Percentiles rank a stretch among this genome's conserved stretches.
phyloP scores from a whole-genome alignment of 2,113 vertebrate genomes.

The Nymphicus hollandicus region DNA sequence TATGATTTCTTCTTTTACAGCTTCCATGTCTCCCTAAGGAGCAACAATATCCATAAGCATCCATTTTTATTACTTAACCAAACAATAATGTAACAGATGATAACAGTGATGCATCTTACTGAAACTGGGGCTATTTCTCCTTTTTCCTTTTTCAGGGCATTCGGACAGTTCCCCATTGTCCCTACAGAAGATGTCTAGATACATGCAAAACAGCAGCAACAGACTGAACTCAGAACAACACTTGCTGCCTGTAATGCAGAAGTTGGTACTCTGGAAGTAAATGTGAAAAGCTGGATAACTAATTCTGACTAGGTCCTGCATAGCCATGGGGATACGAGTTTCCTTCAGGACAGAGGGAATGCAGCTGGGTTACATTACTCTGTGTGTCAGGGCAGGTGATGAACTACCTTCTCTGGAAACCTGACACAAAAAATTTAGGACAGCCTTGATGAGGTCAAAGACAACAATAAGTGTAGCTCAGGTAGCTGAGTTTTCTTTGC shows the following conservation, averaged over 20 bases:
- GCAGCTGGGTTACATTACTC: constrained; percentile 21
- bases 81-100: neutral
- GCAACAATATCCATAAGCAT: constrained; percentile 9
- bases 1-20: constrained; percentile 68
- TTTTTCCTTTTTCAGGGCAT: neutral
- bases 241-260: neutral
- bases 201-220: neutral
- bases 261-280: neutral
- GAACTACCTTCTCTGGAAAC: neutral
- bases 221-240: neutral
- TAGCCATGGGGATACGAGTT: neutral
- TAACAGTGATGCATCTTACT: constrained; percentile 22
- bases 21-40: constrained; percentile 67
- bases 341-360: constrained; percentile 17
- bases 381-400: constrained; percentile 13
- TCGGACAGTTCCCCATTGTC: constrained; percentile 47
- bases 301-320: neutral
- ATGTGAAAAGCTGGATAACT: neutral
- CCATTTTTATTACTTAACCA: neutral
- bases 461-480: neutral
- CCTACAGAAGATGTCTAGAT: neutral
- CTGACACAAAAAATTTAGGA: neutral
- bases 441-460: neutral
- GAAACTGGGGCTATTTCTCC: neutral
- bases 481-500: neutral